Conservation (phyloP, 2,113 vertebrate genomes). For the Epinephelus lanceolatus region DNA sequence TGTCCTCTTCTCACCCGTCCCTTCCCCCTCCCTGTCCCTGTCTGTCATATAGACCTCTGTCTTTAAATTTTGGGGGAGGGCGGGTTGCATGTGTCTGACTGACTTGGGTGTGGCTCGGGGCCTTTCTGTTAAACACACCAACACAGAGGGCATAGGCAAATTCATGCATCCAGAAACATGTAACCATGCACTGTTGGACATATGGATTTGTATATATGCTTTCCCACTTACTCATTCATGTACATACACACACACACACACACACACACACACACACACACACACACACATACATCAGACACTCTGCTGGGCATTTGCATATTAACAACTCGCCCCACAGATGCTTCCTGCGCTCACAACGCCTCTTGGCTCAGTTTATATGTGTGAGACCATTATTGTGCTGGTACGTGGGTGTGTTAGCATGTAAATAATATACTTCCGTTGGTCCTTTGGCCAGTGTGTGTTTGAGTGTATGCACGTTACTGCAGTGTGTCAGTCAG, state of each 20-base stretch:
- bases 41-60: constrained; percentile 55
- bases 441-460: constrained; percentile 29
- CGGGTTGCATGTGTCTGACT: constrained; percentile 19
- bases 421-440: constrained; percentile 70
- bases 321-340: constrained; percentile 67
- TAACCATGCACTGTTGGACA: background rate
- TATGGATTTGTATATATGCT: constrained; percentile 4
- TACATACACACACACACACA: background rate
- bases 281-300: constrained; percentile 15
- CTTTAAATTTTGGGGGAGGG: constrained; percentile 67
- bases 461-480: constrained; percentile 23
- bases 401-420: constrained; percentile 61
- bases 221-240: background rate
- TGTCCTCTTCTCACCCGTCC: constrained; percentile 18
- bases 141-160: constrained; percentile 30
- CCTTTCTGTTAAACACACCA: constrained; percentile 23
- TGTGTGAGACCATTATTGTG: constrained; percentile 57
- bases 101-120: constrained; percentile 53
- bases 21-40: constrained; percentile 25
- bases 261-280: constrained; percentile 6
- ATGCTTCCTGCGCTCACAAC: constrained; percentile 46
- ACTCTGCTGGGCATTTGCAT: constrained; percentile 71
- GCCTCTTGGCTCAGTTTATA: constrained; percentile 57
- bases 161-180: background rate
- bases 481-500: constrained; percentile 71